phyloP scores from a whole-genome alignment of 2,113 vertebrate species.

The Rynchops niger region DNA sequence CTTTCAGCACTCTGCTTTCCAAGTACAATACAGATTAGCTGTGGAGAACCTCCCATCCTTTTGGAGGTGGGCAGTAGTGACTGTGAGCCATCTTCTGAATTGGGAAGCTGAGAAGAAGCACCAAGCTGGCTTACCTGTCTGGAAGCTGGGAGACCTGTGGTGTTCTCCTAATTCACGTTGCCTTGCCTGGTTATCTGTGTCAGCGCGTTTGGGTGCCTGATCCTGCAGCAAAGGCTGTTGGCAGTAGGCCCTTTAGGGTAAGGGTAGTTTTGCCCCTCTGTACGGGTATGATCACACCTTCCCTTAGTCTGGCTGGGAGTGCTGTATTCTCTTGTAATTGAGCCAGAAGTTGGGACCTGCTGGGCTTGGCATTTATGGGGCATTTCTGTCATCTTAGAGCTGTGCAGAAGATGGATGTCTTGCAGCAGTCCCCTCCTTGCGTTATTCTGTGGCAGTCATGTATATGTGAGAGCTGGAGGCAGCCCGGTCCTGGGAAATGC shows the following conservation, averaged over 20 bases:
- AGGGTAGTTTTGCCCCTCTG: not conserved
- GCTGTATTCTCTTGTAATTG: not conserved
- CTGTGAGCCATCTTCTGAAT: not conserved
- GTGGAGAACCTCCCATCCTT: not conserved
- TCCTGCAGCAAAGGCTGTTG: not conserved
- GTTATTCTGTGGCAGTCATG: not conserved
- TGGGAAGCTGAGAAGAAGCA: not conserved
- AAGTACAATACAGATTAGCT: not conserved
- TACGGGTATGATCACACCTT: not conserved
- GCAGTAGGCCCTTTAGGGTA: not conserved
- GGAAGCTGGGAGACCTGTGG: not conserved
- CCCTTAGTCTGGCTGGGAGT: not conserved
- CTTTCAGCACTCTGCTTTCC: not conserved
- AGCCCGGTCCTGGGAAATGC: not conserved
- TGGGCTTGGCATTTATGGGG: not conserved
- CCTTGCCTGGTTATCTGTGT: not conserved
- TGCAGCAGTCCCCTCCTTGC: not conserved
- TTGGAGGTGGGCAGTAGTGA: not conserved
- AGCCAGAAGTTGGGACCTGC: not conserved
- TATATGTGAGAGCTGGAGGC: not conserved
- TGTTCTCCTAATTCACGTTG: fast-evolving
- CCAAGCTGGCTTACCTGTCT: not conserved
- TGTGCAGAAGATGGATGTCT: not conserved
- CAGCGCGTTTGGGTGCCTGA: not conserved
- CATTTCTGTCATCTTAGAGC: not conserved